These are phyloP conservation scores for Nautilus pompilius DNA, from an alignment of 1,140 invertebrate genomes.

Conservation along the genomic window DNA sequence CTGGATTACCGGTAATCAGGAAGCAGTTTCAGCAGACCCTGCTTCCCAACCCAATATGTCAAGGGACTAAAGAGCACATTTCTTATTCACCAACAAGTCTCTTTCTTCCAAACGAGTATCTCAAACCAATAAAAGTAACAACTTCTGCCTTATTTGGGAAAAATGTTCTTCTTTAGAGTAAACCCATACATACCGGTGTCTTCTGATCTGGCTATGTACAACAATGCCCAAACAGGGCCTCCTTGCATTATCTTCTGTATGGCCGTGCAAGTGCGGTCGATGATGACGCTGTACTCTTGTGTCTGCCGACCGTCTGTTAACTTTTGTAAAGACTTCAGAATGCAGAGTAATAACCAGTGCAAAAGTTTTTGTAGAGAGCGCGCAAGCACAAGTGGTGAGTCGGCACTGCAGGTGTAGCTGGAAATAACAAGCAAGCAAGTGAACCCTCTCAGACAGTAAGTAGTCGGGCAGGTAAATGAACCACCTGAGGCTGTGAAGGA, in stretches of 20 bases:
- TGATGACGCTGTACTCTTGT: conserved; percentile 48
- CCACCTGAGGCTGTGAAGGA: no score
- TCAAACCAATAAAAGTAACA: no score
- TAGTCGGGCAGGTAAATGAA: no score
- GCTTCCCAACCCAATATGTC: no score
- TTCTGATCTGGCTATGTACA: conserved; percentile 56
- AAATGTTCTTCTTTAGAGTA: no score
- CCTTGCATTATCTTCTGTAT: conserved; percentile 48
- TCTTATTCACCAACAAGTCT: no score
- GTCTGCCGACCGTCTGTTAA: conserved; percentile 18
- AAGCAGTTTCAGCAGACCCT: no score
- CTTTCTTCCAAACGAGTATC: no score
- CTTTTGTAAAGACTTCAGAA: conserved; percentile 43
- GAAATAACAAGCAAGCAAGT: conserved; percentile 12
- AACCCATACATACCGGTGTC: conserved; percentile 36
- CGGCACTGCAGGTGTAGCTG: conserved; percentile 49
- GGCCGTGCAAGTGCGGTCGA: conserved; percentile 50
- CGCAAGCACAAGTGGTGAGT: conserved; percentile 48
- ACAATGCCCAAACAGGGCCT: conserved; percentile 49
- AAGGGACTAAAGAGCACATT: no score
- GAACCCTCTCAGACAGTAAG: no score
- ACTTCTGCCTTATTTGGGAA: no score
- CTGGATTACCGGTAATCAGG: no score
- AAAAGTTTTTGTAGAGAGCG: conserved; percentile 46
- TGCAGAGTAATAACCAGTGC: conserved; percentile 49